Conservation (phyloP, 2,888 invertebrate species). For the Ectemnius cavifrons region DNA sequence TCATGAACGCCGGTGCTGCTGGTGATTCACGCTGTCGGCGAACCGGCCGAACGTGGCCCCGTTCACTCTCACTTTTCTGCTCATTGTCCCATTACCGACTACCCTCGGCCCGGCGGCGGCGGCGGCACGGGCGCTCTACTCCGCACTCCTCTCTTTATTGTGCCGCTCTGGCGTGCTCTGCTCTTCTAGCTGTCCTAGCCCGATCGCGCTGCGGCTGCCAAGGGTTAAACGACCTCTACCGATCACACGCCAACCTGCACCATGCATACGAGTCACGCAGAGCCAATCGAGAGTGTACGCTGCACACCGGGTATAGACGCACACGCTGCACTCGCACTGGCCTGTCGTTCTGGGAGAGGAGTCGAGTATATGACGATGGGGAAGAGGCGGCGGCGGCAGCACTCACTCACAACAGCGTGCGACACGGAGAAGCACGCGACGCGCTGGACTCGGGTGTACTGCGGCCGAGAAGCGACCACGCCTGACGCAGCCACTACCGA, state of each 20-base stretch:
- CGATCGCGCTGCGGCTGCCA: too few relatives aligned
- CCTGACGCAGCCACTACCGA: constrained; percentile 72
- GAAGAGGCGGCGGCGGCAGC: not conserved
- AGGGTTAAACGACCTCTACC: too few relatives aligned
- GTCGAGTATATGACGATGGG: not conserved
- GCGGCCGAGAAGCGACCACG: constrained; percentile 67
- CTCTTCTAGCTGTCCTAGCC: too few relatives aligned
- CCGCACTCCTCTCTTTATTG: constrained; percentile 18
- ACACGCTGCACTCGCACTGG: not conserved
- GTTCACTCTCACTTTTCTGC: constrained; percentile 66
- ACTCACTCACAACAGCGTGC: not conserved
- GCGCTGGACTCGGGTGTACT: constrained; percentile 51
- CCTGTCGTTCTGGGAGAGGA: not conserved
- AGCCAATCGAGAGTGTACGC: not conserved
- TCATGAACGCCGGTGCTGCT: constrained; percentile 60
- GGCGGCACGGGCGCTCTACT: constrained; percentile 4
- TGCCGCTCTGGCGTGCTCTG: constrained; percentile 5
- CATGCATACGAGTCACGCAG: too few relatives aligned
- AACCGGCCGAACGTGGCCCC: constrained; percentile 62
- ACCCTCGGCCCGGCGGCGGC: not conserved
- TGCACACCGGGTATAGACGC: not conserved
- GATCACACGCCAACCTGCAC: too few relatives aligned
- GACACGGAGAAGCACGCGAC: constrained; percentile 26
- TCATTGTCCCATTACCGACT: constrained; percentile 55
- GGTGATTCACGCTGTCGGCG: constrained; percentile 68